Percentiles rank a stretch among this genome's conserved stretches.
Conservation (phyloP, 2,113 vertebrate genomes). For the Pygathrix nemaeus region DNA sequence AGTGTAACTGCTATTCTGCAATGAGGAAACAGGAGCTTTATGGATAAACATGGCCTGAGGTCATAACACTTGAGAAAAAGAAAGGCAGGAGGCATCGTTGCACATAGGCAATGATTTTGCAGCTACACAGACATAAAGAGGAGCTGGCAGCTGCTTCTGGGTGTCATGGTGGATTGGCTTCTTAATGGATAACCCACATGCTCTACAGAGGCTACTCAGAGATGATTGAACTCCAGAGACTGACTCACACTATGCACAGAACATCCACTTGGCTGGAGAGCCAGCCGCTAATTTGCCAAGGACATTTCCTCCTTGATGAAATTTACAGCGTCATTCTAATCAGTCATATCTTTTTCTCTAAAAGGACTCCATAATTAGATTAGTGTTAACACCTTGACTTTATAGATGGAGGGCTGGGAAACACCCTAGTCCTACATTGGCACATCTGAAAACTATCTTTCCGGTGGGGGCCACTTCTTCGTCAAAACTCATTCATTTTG, state of each 20-base stretch:
- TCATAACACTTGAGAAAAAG: not conserved
- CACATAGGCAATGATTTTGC: not conserved
- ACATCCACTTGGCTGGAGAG: not conserved
- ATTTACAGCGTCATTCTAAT: not conserved
- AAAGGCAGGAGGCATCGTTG: not conserved
- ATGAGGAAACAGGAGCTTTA: not conserved
- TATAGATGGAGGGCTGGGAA: not conserved
- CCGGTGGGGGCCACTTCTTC: not conserved
- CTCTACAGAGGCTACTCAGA: not conserved
- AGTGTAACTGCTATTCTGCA: not conserved
- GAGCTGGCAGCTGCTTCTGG: no score
- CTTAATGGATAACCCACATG: fast-evolving
- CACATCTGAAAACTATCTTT: not conserved
- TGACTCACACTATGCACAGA: not conserved
- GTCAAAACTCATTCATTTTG: not conserved
- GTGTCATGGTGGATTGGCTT: no score
- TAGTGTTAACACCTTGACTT: not conserved
- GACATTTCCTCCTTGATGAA: not conserved
- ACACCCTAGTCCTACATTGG: not conserved
- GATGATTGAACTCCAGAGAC: not conserved
- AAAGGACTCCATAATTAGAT: not conserved
- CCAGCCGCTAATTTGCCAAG: not conserved
- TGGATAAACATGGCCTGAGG: not conserved
- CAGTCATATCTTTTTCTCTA: not conserved
- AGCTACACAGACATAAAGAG: not conserved